Conservation (phyloP, 1,140 invertebrate species). For the Maconellicoccus hirsutus region DNA sequence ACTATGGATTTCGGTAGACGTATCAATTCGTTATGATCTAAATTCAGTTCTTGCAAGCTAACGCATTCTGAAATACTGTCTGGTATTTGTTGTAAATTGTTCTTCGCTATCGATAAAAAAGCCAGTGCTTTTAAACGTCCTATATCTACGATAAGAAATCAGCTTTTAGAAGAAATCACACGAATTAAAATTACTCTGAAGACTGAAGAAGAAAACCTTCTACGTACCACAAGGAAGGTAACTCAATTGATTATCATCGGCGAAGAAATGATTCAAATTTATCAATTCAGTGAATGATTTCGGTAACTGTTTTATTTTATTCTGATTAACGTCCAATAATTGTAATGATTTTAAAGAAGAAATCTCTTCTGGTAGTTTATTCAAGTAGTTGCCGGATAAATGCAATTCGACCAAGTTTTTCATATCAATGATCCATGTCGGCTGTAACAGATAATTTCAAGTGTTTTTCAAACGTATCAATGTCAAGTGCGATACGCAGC, state of each 20-base stretch:
- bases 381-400: slow-evolving; percentile 18
- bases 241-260: not conserved
- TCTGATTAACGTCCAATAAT: not conserved
- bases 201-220: not conserved
- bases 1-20: not conserved
- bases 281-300: not conserved
- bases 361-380: slow-evolving; percentile 16
- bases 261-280: not conserved
- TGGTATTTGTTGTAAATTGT: not conserved
- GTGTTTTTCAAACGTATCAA: not conserved
- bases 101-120: not conserved
- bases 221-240: not conserved
- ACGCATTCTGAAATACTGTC: not conserved
- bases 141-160: not conserved
- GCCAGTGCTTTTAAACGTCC: not conserved
- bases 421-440: slow-evolving; percentile 18
- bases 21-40: not conserved
- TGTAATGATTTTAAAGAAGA: not conserved
- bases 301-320: not conserved
- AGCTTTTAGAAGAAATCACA: not conserved
- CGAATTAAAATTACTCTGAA: not conserved
- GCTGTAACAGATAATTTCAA: slow-evolving; percentile 11
- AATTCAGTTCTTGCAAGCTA: slow-evolving; percentile 1
- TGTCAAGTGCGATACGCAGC: not conserved
- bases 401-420: slow-evolving; percentile 21